Base-by-base conservation (phyloP, 2,113 vertebrate species). In the Sceloporus tristichus region DNA sequence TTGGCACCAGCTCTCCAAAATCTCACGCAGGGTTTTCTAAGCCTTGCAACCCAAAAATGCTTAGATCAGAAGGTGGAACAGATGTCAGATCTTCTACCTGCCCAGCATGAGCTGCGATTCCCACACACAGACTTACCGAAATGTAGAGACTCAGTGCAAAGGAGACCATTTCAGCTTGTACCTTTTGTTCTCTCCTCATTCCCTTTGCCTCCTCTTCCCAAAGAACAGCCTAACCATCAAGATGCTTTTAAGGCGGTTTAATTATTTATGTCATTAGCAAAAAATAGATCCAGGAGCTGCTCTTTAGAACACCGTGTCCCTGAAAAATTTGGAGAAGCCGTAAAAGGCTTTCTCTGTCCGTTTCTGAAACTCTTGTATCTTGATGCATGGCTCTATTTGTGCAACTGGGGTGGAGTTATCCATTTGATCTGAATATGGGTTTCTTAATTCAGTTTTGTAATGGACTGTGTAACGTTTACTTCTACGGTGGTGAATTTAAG, bases 231-330 rank as follows among this genome's bases (percentile, higher is more conserved):
- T 19, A n/a, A 5, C 62, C 48, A 78, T 70, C 70, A 70, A 70
- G 87, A 88, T 78, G 74, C 87, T 88, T 82, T 88, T 78, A 88
- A 70, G 27, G 62, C 1, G 14, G 29, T 18, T 88, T 53, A 88
- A 88, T 88, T 88, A 88, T 88, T 88, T 29, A 88, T 70, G 74
- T 7, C 3, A 23, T 4, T 66, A 13, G 54, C 25, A 34, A 76
- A 71, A 83, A 68, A 88, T 56, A 88, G 73, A 48, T n/a, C 80
- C 42, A 18, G 42, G 59, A 70, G 42, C 19, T 19, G 1, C 23
- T 75, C 71, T 77, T 40, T 4, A 1, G 73, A 88, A 78, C 62
- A 70, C 29, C 16, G 23, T 23, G 59, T 82, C 18, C 59, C 14
- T 10, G 79, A n/a, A 13, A 23, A 25, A 86, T n/a, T 29, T 4